Base-by-base conservation (phyloP, 2,113 vertebrate genomes). In the Entelurus aequoreus region DNA sequence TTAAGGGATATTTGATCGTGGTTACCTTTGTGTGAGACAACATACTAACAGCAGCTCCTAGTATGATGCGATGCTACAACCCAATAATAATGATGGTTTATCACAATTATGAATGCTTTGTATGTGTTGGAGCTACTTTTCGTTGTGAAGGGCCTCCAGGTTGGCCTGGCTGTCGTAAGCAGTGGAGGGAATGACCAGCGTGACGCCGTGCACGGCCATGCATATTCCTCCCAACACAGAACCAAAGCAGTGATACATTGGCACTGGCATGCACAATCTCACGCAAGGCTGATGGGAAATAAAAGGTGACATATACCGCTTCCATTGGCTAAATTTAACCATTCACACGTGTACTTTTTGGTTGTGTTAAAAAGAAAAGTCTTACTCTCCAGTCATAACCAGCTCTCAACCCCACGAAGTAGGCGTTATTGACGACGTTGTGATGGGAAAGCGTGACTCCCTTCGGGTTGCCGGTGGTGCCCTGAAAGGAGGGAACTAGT, bases 401-500 rank as follows among this genome's bases (percentile, higher is more conserved):
- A 55, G 93, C 0, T 6, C 95, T 86, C 1, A 75, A 1, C 0
- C 96, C 96, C 0, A 88, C 0, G 8, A 94, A 72, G 15, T 84
- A 78, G 46, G 91, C 86, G 3, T 99, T 99, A 78, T 99, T 99
- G 60, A 98, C 90, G 28, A 98, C 90, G 65, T 98, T 98, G 84
- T 93, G 84, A 65, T 98, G 97, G 19, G 94, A 93, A 5, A 98
- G 92, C 5, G 89, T 89, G 62, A 92, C 93, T 76, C 92, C 97
- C 87, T 99, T 98, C 55, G 96, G 94, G 51, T 36, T 92, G 49
- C 96, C 95, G 0, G 95, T 98, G 0, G 95, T 98, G 5, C 97
- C 97, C 95, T 98, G 60, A 42, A 61, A 63, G 36, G 16, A 63
- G 61, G 16, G n/a, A 4, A 16, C 49, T 12, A 46, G 11, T 46